Base-by-base conservation (phyloP, 1,140 invertebrate genomes). In the Drosophila kepulauana region DNA sequence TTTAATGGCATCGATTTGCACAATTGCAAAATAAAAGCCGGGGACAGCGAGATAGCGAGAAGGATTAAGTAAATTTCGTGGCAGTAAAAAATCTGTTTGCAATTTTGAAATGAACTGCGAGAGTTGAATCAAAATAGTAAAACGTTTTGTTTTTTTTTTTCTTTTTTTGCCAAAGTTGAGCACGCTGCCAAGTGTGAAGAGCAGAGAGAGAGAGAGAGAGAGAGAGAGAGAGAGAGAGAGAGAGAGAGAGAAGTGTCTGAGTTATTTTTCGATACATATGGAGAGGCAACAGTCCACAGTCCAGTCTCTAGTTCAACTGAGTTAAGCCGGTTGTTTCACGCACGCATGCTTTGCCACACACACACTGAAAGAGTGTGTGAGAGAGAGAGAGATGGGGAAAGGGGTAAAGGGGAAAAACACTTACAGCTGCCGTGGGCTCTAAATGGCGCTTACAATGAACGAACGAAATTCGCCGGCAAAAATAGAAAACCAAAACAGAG, bases 391-490 rank as follows among this genome's bases (percentile, higher is more conserved):
- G 33, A 3, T 0, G 20, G 20, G 20, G 35, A 2, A 8, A 3
- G 35, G 2, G 35, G 8, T 1, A 38, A 25, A 25, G 20, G 20
- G 20, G 20, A n/a, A 15, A 33, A 15, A 30, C 49, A 54, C 54
- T 41, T 48, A 65, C 73, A 85, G 78, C 82, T 77, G 73, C 72
- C 59, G 75, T 66, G 41, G 64, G 79, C 75, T 81, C 20, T 74
- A 82, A 81, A 73, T 78, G 75, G 79, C 79, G 68, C 48, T 65
- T 77, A 77, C 73, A 81, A 54, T 33, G 15, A 68, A 71, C 38
- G 51, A 77, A 74, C 25, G 20, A 51, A 49, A 69, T 49, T 30
- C 35, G 11, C 8, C 54, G 54, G 54, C 35, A 16, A 41, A 62
- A 74, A 45, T 75, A 57, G 63, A 45, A 61, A 66, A 41, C 54